Evolutionary conservation across 64 coral and sea anemone genomes (phyloP).

Genomic region (Montipora sp.): DNA sequence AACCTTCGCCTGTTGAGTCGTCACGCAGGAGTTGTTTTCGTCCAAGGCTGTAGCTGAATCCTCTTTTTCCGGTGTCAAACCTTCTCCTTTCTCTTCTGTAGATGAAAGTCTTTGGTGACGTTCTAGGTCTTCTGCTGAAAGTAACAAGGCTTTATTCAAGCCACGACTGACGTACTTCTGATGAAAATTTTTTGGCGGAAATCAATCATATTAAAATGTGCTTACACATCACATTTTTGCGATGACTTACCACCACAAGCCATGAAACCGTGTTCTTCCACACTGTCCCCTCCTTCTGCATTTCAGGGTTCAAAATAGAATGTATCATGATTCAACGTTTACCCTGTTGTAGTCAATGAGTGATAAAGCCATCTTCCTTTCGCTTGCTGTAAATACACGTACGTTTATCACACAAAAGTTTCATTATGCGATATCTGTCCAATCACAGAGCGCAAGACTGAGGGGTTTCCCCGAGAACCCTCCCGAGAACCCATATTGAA

Average conservation of each 20-base stretch:
- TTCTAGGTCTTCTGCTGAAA: not conserved
- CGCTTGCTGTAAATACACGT: not conserved
- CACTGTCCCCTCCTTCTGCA: not conserved
- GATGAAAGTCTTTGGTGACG: not conserved
- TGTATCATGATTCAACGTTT: not conserved
- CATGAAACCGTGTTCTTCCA: not conserved
- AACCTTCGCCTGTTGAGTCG: not conserved
- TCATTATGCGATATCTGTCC: not conserved
- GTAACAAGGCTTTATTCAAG: not conserved
- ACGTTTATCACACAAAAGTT: not conserved
- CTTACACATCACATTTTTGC: not conserved
- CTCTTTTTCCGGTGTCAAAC: not conserved
- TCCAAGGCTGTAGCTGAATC: not conserved
- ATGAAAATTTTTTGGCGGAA: not conserved
- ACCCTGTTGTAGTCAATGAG: not conserved
- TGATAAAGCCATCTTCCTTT: not conserved
- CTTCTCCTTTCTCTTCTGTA: not conserved
- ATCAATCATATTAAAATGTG: not conserved
- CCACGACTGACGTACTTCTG: not conserved
- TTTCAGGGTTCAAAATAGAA: not conserved
- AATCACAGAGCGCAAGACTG: not conserved
- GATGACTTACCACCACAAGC: not conserved
- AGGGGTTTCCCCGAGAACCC: not conserved
- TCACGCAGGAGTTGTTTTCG: not conserved
- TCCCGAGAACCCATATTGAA: not conserved